These are phyloP conservation scores for Pavo muticus DNA, from an alignment of 2,113 vertebrate genomes.

Conservation along the genomic window DNA sequence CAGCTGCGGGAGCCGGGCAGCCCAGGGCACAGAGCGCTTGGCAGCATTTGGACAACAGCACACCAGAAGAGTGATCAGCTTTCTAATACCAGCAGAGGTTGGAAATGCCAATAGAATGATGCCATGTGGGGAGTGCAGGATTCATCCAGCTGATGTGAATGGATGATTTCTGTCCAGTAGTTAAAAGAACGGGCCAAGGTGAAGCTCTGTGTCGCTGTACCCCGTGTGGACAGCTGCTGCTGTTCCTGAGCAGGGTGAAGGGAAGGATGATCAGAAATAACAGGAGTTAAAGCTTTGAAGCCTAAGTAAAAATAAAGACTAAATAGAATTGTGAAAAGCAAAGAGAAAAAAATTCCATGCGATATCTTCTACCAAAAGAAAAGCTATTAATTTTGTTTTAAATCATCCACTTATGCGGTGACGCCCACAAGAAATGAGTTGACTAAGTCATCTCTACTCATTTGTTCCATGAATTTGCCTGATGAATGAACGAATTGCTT, in stretches of 20 bases:
- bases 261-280: not conserved
- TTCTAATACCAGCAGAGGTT: not conserved
- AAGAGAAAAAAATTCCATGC: not conserved
- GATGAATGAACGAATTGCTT: not conserved
- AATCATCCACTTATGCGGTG: not conserved
- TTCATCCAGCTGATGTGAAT: not conserved
- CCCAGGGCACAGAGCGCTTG: not conserved
- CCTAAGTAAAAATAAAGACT: not conserved
- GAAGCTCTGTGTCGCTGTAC: not conserved
- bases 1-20: not conserved
- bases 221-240: not conserved
- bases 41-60: not conserved
- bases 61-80: not conserved
- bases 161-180: not conserved
- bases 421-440: constrained; percentile 6
- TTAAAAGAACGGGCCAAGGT: not conserved
- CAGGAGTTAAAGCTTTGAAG: not conserved
- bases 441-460: not conserved
- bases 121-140: not conserved
- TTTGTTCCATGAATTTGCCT: not conserved
- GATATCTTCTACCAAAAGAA: not conserved
- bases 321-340: not conserved
- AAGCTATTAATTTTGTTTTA: not conserved
- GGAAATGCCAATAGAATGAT: not conserved
- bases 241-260: not conserved